Percentiles rank a stretch among this genome's conserved stretches.
Evolutionary conservation across 2,113 vertebrate genomes (phyloP).

Genomic region (Aleadryas rufinucha): DNA sequence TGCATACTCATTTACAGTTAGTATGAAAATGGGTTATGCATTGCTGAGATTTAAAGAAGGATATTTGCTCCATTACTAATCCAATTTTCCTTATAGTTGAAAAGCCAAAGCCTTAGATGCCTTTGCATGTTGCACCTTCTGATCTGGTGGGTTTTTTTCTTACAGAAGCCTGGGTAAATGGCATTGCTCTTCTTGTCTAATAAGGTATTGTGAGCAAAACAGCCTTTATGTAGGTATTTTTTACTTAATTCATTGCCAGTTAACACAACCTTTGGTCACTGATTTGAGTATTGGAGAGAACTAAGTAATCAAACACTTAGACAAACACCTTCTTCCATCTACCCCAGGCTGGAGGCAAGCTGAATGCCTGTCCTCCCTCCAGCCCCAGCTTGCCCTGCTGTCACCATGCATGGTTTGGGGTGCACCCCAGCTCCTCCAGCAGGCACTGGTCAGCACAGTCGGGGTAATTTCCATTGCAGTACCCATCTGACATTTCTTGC

Average conservation of each 20-base stretch:
- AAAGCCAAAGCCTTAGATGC: background rate
- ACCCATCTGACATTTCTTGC: background rate
- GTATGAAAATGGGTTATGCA: background rate
- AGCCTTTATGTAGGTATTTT: background rate
- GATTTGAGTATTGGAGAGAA: background rate
- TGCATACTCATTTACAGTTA: background rate
- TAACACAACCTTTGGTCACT: background rate
- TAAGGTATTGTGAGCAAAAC: background rate
- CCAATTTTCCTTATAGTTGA: background rate
- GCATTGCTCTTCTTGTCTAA: background rate
- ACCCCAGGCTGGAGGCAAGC: background rate
- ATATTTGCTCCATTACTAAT: background rate
- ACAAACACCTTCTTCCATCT: background rate
- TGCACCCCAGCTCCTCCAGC: background rate
- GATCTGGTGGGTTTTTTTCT: background rate
- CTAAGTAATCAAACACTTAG: background rate
- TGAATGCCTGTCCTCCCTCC: background rate
- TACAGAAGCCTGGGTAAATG: background rate
- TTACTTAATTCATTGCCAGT: background rate
- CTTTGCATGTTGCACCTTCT: background rate
- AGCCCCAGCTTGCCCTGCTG: background rate
- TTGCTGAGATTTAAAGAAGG: background rate
- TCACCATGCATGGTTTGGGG: fast-evolving
- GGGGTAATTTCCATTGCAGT: background rate
- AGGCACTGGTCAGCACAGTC: fast-evolving